Evolutionary conservation across 2,113 vertebrate species (phyloP).

Genomic region (Eidolon helvum): DNA sequence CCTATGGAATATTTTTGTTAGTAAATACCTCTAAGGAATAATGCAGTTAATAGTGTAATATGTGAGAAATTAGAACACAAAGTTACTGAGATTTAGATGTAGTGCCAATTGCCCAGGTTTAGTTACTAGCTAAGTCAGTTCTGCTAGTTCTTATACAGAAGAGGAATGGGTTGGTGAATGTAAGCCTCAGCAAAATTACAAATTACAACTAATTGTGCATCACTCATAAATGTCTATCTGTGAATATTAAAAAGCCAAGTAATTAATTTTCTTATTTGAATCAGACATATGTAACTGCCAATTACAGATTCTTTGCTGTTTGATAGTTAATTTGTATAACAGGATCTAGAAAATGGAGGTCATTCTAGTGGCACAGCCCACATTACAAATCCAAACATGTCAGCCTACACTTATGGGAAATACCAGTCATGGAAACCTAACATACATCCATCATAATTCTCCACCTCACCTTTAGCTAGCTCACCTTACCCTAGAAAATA

Average conservation of each 20-base stretch:
- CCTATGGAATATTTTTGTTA: background rate
- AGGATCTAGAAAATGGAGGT: background rate
- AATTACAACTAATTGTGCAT: background rate
- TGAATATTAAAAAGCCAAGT: background rate
- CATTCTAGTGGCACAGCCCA: background rate
- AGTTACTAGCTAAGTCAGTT: background rate
- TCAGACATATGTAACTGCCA: background rate
- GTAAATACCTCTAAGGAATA: background rate
- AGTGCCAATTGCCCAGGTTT: background rate
- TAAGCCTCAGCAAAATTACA: background rate
- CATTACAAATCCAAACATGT: background rate
- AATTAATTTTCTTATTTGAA: conserved; percentile 19
- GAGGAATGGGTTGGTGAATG: background rate
- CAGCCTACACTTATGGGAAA: background rate
- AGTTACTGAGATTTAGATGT: background rate
- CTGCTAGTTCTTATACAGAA: background rate
- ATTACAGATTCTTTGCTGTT: background rate
- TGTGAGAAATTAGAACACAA: background rate
- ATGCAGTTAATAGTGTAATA: background rate
- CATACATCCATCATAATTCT: background rate
- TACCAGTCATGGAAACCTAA: background rate
- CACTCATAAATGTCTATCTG: background rate
- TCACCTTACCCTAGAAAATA: background rate
- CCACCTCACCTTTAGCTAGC: background rate
- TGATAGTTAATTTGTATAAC: background rate